Conservation (phyloP, 2,797 vertebrate genomes). For the Mus caroli region DNA sequence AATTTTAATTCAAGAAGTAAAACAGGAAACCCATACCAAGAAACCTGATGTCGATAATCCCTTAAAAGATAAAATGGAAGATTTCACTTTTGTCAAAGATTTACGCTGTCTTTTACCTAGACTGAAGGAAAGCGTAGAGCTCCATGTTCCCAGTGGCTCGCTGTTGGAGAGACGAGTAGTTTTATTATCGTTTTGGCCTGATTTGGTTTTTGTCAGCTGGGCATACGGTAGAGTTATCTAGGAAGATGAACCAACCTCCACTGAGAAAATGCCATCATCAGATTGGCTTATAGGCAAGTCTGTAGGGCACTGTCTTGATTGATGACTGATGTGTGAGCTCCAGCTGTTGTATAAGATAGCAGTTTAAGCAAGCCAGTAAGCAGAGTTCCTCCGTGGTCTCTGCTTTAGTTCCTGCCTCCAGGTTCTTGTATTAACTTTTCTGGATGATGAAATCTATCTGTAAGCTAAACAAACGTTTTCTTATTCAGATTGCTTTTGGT, state of each 20-base stretch:
- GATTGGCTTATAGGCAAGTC: neutral
- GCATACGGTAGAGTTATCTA: neutral
- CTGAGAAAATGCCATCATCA: too few species aligned
- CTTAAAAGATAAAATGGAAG: neutral
- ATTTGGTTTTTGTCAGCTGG: neutral
- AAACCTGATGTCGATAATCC: neutral
- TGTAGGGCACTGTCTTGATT: neutral
- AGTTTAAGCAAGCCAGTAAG: neutral
- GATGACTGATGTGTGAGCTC: neutral
- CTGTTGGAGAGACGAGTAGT: neutral
- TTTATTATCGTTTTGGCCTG: neutral
- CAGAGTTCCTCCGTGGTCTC: neutral
- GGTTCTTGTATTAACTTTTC: neutral
- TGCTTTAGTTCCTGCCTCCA: neutral
- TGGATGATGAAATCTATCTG: too few species aligned
- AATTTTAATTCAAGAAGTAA: neutral
- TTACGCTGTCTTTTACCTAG: neutral
- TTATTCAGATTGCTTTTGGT: neutral
- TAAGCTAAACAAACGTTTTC: neutral
- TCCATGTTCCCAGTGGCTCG: neutral
- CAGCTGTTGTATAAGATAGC: neutral
- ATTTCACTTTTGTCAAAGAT: neutral
- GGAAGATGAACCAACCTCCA: neutral
- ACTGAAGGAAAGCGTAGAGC: neutral
- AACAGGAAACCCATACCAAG: neutral